These are phyloP conservation scores for Vidua macroura DNA, from an alignment of 2,113 vertebrate genomes.

Conservation along the genomic window DNA sequence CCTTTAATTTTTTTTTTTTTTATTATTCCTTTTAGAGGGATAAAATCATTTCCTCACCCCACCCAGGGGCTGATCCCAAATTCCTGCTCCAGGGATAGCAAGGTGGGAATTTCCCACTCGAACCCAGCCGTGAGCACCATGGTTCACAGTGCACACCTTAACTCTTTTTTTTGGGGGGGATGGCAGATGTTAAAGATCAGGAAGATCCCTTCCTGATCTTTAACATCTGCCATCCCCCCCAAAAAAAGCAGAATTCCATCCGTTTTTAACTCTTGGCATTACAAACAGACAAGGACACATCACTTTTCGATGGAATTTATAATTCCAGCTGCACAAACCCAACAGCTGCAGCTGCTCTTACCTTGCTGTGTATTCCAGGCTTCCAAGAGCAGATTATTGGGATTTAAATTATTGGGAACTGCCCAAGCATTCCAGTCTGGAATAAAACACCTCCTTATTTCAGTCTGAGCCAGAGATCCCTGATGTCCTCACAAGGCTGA, in stretches of 20 bases:
- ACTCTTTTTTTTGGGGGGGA: no score
- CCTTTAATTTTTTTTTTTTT: neutral
- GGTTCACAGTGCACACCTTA: neutral
- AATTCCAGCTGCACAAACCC: neutral
- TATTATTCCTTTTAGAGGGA: neutral
- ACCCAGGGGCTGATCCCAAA: neutral
- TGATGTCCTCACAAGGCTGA: neutral
- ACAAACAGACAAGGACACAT: rapidly evolving
- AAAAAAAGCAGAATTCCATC: neutral
- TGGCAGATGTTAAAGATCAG: no score
- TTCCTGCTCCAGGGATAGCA: neutral
- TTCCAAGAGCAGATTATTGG: neutral
- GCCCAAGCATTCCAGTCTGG: neutral
- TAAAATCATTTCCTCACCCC: neutral
- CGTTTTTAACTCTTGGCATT: rapidly evolving
- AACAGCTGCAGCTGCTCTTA: neutral
- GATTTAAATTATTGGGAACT: neutral
- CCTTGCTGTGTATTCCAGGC: neutral
- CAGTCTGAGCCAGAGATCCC: neutral
- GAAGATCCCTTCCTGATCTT: neutral
- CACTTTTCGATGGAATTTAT: neutral
- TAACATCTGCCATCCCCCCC: no score
- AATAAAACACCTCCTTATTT: neutral
- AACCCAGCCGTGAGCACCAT: neutral
- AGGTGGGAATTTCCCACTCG: neutral